A percentile compares a stretch with the other conserved stretches of the same genome.
phyloP scores from a whole-genome alignment of 1,140 invertebrate species.

The Ephestia elutella region DNA sequence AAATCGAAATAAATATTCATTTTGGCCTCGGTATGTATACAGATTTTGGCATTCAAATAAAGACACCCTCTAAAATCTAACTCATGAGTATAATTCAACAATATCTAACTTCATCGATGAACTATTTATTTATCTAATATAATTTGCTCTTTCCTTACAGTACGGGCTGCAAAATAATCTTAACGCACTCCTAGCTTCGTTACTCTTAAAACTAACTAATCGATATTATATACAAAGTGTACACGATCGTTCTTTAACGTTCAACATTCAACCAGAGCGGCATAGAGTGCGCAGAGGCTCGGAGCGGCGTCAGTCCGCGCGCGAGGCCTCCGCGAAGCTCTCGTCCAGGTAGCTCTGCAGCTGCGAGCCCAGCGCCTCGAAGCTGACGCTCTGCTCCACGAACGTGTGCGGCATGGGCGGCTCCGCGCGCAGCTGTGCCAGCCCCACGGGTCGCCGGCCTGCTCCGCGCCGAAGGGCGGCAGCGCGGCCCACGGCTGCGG shows the following conservation, averaged over 20 bases:
- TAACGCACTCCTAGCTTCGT: conserved; percentile 63
- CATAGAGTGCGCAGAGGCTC: neutral
- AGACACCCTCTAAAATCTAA: conserved; percentile 35
- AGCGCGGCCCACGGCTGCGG: conserved; percentile 41
- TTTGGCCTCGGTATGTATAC: conserved; percentile 39
- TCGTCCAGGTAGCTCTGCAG: conserved; percentile 56
- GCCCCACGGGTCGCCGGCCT: conserved; percentile 51
- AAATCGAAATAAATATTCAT: conserved; percentile 30
- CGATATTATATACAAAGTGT: conserved; percentile 70
- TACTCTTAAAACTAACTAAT: conserved; percentile 60
- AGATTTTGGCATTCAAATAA: conserved; percentile 46
- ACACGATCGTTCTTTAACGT: conserved; percentile 61
- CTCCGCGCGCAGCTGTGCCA: conserved; percentile 55
- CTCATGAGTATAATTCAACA: conserved; percentile 42
- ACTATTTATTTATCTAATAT: conserved; percentile 46
- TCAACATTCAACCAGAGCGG: conserved; percentile 35
- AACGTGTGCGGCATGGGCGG: conserved; percentile 50
- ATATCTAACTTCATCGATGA: conserved; percentile 40
- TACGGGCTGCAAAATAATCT: conserved; percentile 64
- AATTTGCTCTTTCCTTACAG: conserved; percentile 44
- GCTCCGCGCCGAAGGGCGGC: conserved; percentile 44
- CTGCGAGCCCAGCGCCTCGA: conserved; percentile 48
- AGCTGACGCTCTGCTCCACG: conserved; percentile 53
- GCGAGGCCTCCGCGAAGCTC: conserved; percentile 49
- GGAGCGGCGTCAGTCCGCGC: conserved; percentile 54